Conservation (phyloP, 1,140 invertebrate species). For the Triops cancriformis region DNA sequence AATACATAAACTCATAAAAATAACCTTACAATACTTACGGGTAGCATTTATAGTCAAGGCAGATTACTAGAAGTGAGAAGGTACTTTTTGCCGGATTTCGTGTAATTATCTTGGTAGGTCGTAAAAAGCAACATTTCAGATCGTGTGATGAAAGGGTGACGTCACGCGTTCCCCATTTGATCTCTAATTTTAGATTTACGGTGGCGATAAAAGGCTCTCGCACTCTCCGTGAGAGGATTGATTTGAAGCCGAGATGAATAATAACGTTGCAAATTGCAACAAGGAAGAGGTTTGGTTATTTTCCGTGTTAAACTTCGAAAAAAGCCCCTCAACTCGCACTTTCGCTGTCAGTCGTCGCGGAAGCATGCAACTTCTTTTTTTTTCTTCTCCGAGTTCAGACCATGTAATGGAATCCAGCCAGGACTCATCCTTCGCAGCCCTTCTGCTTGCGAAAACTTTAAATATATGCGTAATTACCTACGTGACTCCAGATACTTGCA, state of each 20-base stretch:
- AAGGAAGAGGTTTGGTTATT: slow-evolving; percentile 9
- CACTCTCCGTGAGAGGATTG: too few relatives aligned
- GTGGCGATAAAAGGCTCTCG: too few relatives aligned
- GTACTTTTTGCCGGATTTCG: too few relatives aligned
- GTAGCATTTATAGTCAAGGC: too few relatives aligned
- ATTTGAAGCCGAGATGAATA: not conserved
- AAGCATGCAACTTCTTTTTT: not conserved
- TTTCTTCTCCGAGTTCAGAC: not conserved
- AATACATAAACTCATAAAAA: too few relatives aligned
- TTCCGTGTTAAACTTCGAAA: not conserved
- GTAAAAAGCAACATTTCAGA: too few relatives aligned
- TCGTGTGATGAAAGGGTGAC: too few relatives aligned
- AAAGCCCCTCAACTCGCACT: not conserved
- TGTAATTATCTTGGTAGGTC: too few relatives aligned
- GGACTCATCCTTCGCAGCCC: not conserved
- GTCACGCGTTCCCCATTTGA: too few relatives aligned
- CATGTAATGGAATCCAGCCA: not conserved
- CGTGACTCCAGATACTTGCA: not conserved
- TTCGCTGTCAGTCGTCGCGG: not conserved
- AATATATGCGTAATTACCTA: slow-evolving; percentile 11
- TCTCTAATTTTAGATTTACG: too few relatives aligned
- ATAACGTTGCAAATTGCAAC: not conserved
- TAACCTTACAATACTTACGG: too few relatives aligned
- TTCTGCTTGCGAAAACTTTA: not conserved
- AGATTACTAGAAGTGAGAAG: too few relatives aligned